These are phyloP conservation scores for Chloropsis hardwickii DNA, from an alignment of 2,113 vertebrate genomes.

Conservation along the genomic window DNA sequence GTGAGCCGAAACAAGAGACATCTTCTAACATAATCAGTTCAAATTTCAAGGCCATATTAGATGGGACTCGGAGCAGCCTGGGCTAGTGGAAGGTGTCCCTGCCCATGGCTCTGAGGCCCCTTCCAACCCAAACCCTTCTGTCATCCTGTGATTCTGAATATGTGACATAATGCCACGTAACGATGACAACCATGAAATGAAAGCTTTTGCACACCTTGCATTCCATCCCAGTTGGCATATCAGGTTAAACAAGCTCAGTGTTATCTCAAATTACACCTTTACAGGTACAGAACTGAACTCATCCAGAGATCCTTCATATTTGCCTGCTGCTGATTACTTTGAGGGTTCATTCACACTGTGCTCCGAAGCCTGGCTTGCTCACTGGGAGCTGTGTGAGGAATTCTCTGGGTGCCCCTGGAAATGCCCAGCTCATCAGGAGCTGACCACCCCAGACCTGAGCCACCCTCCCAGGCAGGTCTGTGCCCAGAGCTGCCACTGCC, in stretches of 20 bases:
- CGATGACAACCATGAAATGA: too few relatives aligned
- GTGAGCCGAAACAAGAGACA: neutral
- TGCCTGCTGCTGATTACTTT: neutral
- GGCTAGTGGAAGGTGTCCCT: neutral
- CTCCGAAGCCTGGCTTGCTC: neutral
- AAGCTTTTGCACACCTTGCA: neutral
- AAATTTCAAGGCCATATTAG: neutral
- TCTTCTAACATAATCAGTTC: neutral
- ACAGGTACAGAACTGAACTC: neutral
- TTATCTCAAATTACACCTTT: neutral
- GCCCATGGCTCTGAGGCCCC: neutral
- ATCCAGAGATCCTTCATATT: too few relatives aligned
- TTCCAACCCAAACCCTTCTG: neutral
- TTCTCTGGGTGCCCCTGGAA: fast-evolving
- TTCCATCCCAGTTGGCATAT: neutral
- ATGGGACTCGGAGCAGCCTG: neutral
- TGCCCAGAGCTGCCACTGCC: neutral
- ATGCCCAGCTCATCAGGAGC: fast-evolving
- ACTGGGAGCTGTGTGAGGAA: fast-evolving
- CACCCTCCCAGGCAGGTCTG: neutral
- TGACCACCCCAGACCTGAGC: neutral
- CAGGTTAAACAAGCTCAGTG: neutral
- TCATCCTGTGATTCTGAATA: neutral
- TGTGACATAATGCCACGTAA: neutral
- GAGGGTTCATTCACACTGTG: fast-evolving